Evolutionary conservation across 2,113 vertebrate genomes (phyloP).

Genomic region (Syngnathus typhle): DNA sequence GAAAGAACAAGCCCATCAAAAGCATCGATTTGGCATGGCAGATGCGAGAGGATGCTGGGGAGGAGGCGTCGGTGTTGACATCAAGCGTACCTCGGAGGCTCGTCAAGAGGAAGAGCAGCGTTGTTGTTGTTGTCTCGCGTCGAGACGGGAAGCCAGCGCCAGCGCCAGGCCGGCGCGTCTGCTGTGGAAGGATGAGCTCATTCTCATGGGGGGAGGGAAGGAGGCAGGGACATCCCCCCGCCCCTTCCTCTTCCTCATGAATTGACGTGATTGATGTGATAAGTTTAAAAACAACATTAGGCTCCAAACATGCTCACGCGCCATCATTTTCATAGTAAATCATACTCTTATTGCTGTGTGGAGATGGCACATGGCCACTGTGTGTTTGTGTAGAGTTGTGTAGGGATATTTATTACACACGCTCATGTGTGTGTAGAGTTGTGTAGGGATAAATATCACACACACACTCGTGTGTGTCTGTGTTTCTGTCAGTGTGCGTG

Average conservation of each 20-base stretch:
- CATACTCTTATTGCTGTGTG: conserved; percentile 43
- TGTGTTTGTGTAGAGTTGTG: not conserved
- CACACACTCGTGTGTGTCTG: not conserved
- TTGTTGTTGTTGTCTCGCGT: conserved; percentile 43
- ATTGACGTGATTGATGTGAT: conserved; percentile 60
- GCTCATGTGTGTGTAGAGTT: no score
- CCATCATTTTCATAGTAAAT: conserved; percentile 52
- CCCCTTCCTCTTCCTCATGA: conserved; percentile 49
- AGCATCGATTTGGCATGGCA: not conserved
- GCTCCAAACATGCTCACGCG: conserved; percentile 51
- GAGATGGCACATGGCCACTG: conserved; percentile 7
- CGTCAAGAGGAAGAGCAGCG: conserved; percentile 59
- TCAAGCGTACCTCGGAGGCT: conserved; percentile 67
- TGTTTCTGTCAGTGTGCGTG: not conserved
- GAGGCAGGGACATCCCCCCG: not conserved
- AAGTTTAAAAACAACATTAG: conserved; percentile 61
- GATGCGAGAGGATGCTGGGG: not conserved
- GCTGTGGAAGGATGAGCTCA: conserved; percentile 56
- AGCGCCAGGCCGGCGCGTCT: conserved; percentile 36
- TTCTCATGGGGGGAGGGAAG: conserved; percentile 44
- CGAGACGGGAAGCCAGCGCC: conserved; percentile 58
- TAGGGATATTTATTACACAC: no score
- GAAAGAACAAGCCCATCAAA: not conserved
- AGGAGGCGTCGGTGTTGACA: conserved; percentile 61
- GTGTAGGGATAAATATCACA: no score